Percentiles rank a stretch among this genome's conserved stretches.
phyloP scores from a whole-genome alignment of 2,888 invertebrate genomes.

The Drosophila nr. perissopoda region DNA sequence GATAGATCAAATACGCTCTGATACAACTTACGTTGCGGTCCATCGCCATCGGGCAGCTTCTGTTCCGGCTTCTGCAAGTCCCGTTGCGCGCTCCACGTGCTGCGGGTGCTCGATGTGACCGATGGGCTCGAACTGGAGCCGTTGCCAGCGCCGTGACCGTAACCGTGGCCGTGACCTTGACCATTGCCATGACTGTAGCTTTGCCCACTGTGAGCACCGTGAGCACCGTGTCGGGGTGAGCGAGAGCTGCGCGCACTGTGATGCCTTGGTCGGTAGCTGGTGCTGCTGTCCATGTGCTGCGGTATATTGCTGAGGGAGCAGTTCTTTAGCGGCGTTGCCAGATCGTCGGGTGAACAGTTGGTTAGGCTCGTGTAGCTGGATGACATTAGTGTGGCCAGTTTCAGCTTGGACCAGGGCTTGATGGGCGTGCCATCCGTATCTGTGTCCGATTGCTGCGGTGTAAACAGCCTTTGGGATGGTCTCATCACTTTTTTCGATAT shows the following conservation, averaged over 20 bases:
- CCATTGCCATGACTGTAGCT: constrained; percentile 31
- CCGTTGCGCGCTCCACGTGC: constrained; percentile 48
- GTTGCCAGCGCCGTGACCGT: constrained; percentile 6
- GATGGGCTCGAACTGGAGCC: constrained; percentile 62
- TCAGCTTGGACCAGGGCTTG: constrained; percentile 91
- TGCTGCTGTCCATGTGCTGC: constrained; percentile 54
- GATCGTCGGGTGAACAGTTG: constrained; percentile 81
- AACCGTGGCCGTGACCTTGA: constrained; percentile 23
- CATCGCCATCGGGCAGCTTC: constrained; percentile 53
- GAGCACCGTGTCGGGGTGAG: constrained; percentile 53
- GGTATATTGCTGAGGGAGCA: constrained; percentile 79
- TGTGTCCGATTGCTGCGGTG: constrained; percentile 81
- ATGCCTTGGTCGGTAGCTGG: constrained; percentile 41
- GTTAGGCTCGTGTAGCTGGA: constrained; percentile 84
- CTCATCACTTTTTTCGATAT: constrained; percentile 75
- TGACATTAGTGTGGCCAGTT: constrained; percentile 87
- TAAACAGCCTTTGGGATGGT: constrained; percentile 63
- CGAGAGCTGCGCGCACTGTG: constrained; percentile 69
- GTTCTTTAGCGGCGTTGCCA: constrained; percentile 74
- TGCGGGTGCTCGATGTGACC: constrained; percentile 50
- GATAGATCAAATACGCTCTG: constrained; percentile 94
- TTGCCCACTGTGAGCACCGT: constrained; percentile 10
- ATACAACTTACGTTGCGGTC: constrained; percentile 88
- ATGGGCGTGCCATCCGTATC: constrained; percentile 83
- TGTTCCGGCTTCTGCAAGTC: constrained; percentile 69